Conservation (phyloP, 2,888 invertebrate species). For the Cheilosia vernalis region DNA sequence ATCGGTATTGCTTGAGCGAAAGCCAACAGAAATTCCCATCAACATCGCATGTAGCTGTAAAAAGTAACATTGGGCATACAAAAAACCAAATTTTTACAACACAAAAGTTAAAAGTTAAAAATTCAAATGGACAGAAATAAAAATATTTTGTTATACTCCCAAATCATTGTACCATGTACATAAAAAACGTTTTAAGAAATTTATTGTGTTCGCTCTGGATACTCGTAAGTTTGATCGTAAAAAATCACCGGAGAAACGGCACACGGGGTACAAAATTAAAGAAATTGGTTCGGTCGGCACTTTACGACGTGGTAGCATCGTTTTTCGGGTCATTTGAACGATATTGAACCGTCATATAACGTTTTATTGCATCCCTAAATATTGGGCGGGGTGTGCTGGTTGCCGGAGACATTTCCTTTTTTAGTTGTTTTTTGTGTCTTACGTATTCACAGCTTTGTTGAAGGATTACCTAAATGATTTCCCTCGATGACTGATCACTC, state of each 20-base stretch:
- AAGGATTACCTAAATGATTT: constrained; percentile 50
- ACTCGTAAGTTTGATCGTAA: constrained; percentile 66
- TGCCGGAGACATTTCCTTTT: constrained; percentile 17
- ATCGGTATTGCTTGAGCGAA: constrained; percentile 36
- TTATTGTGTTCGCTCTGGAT: constrained; percentile 73
- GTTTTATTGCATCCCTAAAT: constrained; percentile 68
- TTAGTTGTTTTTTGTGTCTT: constrained; percentile 16
- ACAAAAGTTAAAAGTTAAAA: constrained; percentile 48
- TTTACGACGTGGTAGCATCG: constrained; percentile 74
- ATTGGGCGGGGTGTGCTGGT: constrained; percentile 61
- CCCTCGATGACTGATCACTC: constrained; percentile 51
- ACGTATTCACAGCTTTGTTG: constrained; percentile 24
- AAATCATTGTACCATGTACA: constrained; percentile 48
- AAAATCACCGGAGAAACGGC: constrained; percentile 58
- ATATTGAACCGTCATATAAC: constrained; percentile 71
- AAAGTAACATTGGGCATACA: constrained; percentile 70
- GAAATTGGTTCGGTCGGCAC: constrained; percentile 67
- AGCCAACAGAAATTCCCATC: constrained; percentile 60
- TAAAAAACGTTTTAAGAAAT: constrained; percentile 75
- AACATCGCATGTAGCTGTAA: constrained; percentile 70
- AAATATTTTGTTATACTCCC: constrained; percentile 24
- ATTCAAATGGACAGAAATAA: constrained; percentile 21
- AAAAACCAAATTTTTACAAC: constrained; percentile 54
- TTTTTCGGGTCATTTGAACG: constrained; percentile 74
- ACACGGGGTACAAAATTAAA: constrained; percentile 4